Evolutionary conservation across 2,113 vertebrate species (phyloP).

Genomic region (Ardeotis arabs): DNA sequence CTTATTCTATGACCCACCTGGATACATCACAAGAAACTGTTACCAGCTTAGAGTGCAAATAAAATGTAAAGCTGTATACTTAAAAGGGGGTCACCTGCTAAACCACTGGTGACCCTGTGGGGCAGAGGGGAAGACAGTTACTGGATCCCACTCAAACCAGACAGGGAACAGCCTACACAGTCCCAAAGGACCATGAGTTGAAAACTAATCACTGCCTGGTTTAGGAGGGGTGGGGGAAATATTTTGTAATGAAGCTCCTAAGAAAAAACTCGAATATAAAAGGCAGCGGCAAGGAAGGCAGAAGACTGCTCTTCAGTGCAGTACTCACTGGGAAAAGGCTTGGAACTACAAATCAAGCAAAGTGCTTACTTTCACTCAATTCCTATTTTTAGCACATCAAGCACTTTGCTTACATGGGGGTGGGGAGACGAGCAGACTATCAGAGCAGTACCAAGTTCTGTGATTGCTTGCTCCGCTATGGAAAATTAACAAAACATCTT

Average conservation of each 20-base stretch:
- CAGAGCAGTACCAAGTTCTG: not conserved
- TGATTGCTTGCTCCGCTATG: not conserved
- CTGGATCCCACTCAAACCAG: not conserved
- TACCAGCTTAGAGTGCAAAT: not conserved
- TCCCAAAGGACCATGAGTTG: not conserved
- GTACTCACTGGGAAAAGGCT: not conserved
- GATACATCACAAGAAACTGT: not conserved
- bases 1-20: not conserved
- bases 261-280: not conserved
- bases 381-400: not conserved
- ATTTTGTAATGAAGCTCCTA: not conserved
- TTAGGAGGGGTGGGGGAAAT: not conserved
- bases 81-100: not conserved
- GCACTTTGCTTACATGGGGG: not conserved
- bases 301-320: not conserved
- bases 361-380: not conserved
- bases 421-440: not conserved
- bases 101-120: not conserved
- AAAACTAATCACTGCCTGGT: not conserved
- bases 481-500: not conserved
- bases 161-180: not conserved
- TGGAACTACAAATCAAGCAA: not conserved
- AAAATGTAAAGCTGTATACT: not conserved
- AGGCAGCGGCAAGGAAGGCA: not conserved
- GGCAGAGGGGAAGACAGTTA: not conserved